phyloP scores from a whole-genome alignment of 2,797 vertebrate genomes.

The Hylomyscus alleni region DNA sequence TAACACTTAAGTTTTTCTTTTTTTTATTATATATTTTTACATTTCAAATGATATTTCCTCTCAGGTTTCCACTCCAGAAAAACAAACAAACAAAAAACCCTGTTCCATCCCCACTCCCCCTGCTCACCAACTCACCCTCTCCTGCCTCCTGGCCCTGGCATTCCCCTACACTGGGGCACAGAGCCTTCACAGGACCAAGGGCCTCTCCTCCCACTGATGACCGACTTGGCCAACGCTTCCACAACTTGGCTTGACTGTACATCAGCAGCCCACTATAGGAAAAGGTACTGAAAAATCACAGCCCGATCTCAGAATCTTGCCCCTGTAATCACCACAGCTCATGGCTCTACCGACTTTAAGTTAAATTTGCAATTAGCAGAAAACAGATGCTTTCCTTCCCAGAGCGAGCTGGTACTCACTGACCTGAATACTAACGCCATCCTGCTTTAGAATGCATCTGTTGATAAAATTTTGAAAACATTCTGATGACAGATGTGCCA shows the following conservation, averaged over 20 bases:
- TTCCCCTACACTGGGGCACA: no score
- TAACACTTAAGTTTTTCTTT: neutral
- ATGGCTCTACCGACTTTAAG: slow-evolving; percentile 72
- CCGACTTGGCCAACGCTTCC: neutral
- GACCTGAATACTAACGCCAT: slow-evolving; percentile 83
- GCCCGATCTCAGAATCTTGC: slow-evolving; percentile 69
- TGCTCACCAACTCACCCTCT: no score
- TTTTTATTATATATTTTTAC: no score
- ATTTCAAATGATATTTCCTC: no score
- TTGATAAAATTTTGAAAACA: slow-evolving; percentile 88
- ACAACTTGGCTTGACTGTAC: neutral
- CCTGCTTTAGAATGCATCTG: slow-evolving; percentile 87
- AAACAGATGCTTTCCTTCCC: slow-evolving; percentile 80
- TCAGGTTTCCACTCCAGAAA: no score
- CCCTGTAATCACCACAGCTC: slow-evolving; percentile 62
- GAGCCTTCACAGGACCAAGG: no score
- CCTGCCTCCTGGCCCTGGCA: no score
- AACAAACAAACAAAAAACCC: no score
- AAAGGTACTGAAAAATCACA: neutral
- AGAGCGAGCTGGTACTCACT: slow-evolving; percentile 79
- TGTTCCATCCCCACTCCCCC: no score
- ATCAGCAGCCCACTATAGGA: no score
- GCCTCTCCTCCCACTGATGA: no score
- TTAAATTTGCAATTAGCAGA: slow-evolving; percentile 87
- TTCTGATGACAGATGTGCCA: slow-evolving; percentile 87